Conservation (phyloP, 1,140 invertebrate genomes). For the Drosophila bocqueti region DNA sequence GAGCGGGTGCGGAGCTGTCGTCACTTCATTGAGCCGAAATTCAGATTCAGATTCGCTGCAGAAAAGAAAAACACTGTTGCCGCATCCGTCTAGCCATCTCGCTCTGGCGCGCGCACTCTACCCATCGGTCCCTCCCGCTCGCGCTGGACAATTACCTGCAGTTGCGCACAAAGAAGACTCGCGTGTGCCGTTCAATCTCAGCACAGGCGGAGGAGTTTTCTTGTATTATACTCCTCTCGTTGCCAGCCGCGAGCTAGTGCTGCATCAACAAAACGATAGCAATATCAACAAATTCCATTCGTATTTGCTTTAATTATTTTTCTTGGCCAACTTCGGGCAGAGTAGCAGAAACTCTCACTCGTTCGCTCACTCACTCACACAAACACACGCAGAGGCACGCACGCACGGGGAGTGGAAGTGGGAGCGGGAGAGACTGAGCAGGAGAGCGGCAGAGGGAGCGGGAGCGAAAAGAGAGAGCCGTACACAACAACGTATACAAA, state of each 20-base stretch:
- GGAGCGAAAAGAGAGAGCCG: slow-evolving; percentile 49
- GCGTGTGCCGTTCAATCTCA: slow-evolving; percentile 31
- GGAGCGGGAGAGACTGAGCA: slow-evolving; percentile 38
- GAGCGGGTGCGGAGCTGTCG: neutral
- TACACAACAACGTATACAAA: slow-evolving; percentile 71
- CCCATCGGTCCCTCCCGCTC: slow-evolving; percentile 12
- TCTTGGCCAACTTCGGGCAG: slow-evolving; percentile 37
- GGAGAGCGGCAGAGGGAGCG: slow-evolving; percentile 26
- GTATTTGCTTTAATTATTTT: slow-evolving; percentile 78
- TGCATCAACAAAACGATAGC: slow-evolving; percentile 13
- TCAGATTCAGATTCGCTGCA: slow-evolving; percentile 43
- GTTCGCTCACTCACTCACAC: slow-evolving; percentile 28
- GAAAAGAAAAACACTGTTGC: slow-evolving; percentile 56
- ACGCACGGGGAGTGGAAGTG: slow-evolving; percentile 21
- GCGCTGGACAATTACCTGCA: slow-evolving; percentile 65
- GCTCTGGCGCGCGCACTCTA: slow-evolving; percentile 18
- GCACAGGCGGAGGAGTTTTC: slow-evolving; percentile 25
- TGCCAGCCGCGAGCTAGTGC: slow-evolving; percentile 1
- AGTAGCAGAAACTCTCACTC: slow-evolving; percentile 38
- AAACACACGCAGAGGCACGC: slow-evolving; percentile 21
- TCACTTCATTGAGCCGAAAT: slow-evolving; percentile 49
- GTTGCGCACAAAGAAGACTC: slow-evolving; percentile 68
- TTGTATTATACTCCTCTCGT: slow-evolving; percentile 10
- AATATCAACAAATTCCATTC: slow-evolving; percentile 58
- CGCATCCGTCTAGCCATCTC: slow-evolving; percentile 43